Evolutionary conservation across 2,888 invertebrate genomes (phyloP).

Genomic region (Ornithoptera alexandrae): DNA sequence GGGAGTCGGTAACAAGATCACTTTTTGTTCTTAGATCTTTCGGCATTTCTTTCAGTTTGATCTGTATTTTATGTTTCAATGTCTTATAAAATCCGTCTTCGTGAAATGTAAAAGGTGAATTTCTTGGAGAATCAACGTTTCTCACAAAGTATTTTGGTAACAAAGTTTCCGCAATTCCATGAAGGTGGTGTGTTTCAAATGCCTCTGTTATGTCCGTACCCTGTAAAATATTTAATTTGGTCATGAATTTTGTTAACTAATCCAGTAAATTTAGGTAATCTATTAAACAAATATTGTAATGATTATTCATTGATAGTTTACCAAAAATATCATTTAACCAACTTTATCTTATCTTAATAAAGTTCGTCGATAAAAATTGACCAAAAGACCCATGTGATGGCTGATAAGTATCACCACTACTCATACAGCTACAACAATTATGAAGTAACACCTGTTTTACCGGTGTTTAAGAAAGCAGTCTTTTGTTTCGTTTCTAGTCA

Average conservation of each 20-base stretch:
- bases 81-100: conserved; percentile 89
- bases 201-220: conserved; percentile 84
- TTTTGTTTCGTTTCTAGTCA: too few relatives aligned
- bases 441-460: too few relatives aligned
- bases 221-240: conserved; percentile 38
- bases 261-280: background rate
- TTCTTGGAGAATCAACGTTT: conserved; percentile 81
- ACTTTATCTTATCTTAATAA: too few relatives aligned
- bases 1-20: conserved; percentile 53
- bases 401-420: too few relatives aligned
- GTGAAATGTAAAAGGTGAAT: conserved; percentile 86
- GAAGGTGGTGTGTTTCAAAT: conserved; percentile 82
- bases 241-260: background rate
- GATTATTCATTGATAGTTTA: too few relatives aligned
- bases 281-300: too few relatives aligned
- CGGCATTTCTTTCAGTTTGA: conserved; percentile 77
- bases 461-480: too few relatives aligned
- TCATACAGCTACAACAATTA: too few relatives aligned
- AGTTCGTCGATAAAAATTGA: too few relatives aligned
- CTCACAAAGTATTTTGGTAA: conserved; percentile 84
- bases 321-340: too few relatives aligned
- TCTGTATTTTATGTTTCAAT: conserved; percentile 81
- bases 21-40: conserved; percentile 54
- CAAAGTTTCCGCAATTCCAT: conserved; percentile 77
- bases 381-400: too few relatives aligned